Evolutionary conservation across 2,888 invertebrate species (phyloP), one percentile per base, ranked within the genome.

Genomic region (Coenonympha arcania): DNA sequence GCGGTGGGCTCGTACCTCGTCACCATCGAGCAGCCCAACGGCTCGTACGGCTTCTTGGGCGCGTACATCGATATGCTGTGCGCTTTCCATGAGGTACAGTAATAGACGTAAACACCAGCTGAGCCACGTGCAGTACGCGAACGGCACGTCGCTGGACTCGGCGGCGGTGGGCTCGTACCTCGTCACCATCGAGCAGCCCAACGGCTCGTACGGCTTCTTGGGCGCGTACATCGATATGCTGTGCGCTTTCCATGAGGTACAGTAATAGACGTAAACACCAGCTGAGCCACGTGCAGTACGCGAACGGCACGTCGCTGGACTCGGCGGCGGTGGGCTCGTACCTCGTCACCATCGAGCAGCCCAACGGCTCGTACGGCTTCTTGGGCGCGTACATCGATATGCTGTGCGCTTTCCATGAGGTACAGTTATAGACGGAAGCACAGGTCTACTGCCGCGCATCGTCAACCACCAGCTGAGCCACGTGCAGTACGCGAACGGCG

Each of bases 91-190:
- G 69, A 76, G 79, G 85, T 64, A 15, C 42, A 4, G 0, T 8
- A 4, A 2, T n/a, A 6, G 3, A 11, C 11, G 1, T 8, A 28
- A 11, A n/a, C 78, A 78, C 1, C 76, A 80, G n/a, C 63, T 88
- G 18, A 69, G 86, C 1, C 86, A 88, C 65, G 83, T 84, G 60
- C 88, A 90, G 65, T 90, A 89, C 69, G 89, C 90, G 36, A 87
- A 87, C 56, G 90, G 89, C 22, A 87, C 87, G 39, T 88, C 89
- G 37, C 89, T 90, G 62, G 89, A 90, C 69, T 89, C 90, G 0
- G 88, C 88, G 16, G 87, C 90, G 20, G 88, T 89, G 1, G 90
- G 90, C 3, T 75, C 86, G 0, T 88, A 88, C 56, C 72, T 90
- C 39, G 85, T 90, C n/a, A 87, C 88, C 33, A 77, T 88, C 9